These are phyloP conservation scores for Nasalis larvatus DNA, from an alignment of 2,113 vertebrate genomes.

Conservation along the genomic window DNA sequence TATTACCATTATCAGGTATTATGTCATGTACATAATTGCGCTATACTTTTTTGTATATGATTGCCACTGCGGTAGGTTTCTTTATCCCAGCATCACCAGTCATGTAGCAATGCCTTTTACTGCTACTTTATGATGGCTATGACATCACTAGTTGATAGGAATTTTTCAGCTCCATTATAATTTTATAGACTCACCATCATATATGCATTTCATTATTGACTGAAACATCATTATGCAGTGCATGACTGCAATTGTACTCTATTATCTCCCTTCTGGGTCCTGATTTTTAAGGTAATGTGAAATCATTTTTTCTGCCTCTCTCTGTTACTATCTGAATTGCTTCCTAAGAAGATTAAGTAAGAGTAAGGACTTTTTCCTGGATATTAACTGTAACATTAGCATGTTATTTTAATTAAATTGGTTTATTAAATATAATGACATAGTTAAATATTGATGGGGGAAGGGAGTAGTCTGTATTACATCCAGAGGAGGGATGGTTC, in stretches of 20 bases:
- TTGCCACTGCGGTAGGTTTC: not conserved
- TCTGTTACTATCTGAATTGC: not conserved
- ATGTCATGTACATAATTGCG: not conserved
- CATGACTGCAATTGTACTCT: not conserved
- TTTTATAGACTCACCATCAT: not conserved
- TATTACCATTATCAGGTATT: not conserved
- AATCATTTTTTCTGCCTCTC: not conserved
- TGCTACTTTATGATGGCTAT: not conserved
- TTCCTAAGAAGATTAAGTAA: not conserved
- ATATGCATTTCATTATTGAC: not conserved
- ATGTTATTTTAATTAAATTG: not conserved
- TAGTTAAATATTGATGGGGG: not conserved
- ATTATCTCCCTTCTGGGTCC: not conserved
- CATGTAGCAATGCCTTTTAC: not conserved
- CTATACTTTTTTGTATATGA: not conserved
- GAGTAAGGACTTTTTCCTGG: not conserved
- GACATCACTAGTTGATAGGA: not conserved
- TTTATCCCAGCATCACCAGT: not conserved
- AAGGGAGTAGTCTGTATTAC: not conserved
- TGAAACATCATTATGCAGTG: not conserved
- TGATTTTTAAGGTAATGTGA: not conserved
- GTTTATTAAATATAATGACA: not conserved
- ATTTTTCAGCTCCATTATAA: not conserved
- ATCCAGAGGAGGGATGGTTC: not conserved
- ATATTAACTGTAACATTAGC: not conserved